A percentile compares a stretch with the other conserved stretches of the same genome.
These are phyloP conservation scores for Gortyna flavago DNA, from an alignment of 2,888 invertebrate species.

Conservation along the genomic window DNA sequence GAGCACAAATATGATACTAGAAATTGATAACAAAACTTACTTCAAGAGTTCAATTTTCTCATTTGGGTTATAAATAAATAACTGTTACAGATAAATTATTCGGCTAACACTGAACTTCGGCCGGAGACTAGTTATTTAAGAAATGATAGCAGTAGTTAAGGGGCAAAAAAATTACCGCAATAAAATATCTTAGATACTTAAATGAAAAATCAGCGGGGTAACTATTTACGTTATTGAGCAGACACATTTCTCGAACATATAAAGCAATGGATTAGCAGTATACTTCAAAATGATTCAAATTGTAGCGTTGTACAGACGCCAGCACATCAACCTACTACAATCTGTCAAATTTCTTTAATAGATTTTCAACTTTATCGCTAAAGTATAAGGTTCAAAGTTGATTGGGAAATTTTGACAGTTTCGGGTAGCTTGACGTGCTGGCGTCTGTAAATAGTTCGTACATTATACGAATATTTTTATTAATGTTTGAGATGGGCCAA, in stretches of 20 bases:
- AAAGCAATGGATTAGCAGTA: not conserved
- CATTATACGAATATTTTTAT: not conserved
- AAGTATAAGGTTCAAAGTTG: too few relatives aligned
- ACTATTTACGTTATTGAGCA: not conserved
- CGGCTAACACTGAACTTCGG: conserved; percentile 18
- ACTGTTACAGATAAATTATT: conserved; percentile 35
- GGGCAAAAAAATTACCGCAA: not conserved
- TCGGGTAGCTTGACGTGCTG: too few relatives aligned
- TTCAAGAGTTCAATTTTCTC: conserved; percentile 17
- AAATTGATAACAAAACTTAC: conserved; percentile 28
- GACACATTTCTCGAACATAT: not conserved
- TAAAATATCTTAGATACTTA: not conserved
- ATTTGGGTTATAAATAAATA: conserved; percentile 21
- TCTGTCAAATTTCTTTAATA: too few relatives aligned
- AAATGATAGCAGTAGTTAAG: conserved; percentile 20
- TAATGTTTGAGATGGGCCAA: not conserved
- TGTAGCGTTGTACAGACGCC: too few relatives aligned
- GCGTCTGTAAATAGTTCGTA: too few relatives aligned
- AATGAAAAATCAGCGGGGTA: not conserved
- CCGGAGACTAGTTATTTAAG: not conserved
- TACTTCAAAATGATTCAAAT: too few relatives aligned
- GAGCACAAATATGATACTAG: not conserved
- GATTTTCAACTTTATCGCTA: too few relatives aligned
- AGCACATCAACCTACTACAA: too few relatives aligned
- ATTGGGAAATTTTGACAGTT: too few relatives aligned